A percentile compares a stretch with the other conserved stretches of the same genome.
phyloP scores from a whole-genome alignment of 2,113 vertebrate genomes.

The Mesembrinibis cayennensis region DNA sequence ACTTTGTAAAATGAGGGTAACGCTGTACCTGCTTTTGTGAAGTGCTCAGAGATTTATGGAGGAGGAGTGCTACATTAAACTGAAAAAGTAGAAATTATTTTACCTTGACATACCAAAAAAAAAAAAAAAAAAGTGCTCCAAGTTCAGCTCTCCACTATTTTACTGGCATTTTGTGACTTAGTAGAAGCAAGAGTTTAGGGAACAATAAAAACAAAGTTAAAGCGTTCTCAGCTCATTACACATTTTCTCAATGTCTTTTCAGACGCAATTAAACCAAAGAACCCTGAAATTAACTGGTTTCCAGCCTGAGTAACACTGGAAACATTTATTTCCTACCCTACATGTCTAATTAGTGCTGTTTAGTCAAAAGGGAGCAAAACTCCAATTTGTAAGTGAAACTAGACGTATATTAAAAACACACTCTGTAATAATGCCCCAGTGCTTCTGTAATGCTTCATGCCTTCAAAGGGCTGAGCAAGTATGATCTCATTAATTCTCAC shows the following conservation, averaged over 20 bases:
- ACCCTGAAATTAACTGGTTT: conserved; percentile 60
- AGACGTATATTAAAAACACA: conserved; percentile 56
- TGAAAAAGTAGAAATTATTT: neutral
- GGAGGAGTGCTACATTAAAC: neutral
- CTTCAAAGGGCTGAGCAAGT: conserved; percentile 59
- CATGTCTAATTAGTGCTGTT: conserved; percentile 53
- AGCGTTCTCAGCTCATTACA: conserved; percentile 55
- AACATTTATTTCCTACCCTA: conserved; percentile 65
- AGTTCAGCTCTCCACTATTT: neutral
- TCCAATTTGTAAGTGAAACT: conserved; percentile 66
- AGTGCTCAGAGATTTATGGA: conserved; percentile 29
- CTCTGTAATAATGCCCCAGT: conserved; percentile 47
- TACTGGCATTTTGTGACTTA: conserved; percentile 17
- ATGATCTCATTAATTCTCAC: conserved; percentile 58
- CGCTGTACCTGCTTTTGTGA: neutral
- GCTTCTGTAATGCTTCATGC: conserved; percentile 44
- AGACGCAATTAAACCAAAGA: conserved; percentile 60
- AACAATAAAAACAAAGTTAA: conserved; percentile 53
- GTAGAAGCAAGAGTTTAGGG: conserved; percentile 38
- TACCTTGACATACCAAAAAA: neutral
- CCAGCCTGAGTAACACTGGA: conserved; percentile 56
- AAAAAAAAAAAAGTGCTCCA: neutral
- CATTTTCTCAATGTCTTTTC: conserved; percentile 27
- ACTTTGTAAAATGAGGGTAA: neutral
- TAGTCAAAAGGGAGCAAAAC: conserved; percentile 54